Evolutionary conservation across 2,113 vertebrate genomes (phyloP), one percentile per base, ranked within the genome.

Genomic region (Strigops habroptila): DNA sequence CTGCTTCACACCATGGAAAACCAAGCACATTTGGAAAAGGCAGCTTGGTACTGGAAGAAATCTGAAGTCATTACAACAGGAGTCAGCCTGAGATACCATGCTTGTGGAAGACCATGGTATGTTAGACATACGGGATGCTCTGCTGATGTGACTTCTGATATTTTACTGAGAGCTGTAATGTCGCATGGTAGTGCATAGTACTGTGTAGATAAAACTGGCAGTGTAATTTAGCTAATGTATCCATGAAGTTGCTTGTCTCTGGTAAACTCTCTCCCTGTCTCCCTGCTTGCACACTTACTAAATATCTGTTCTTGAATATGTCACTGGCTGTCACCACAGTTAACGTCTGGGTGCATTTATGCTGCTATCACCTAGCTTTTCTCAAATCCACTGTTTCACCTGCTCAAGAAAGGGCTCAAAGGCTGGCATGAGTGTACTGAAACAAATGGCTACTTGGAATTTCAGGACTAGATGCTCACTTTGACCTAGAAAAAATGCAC

Each of bases 191-290:
- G 11, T 31, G 16, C 31, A 18, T 17, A 60, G 30, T 6, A 33
- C n/a, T 28, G 10, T 24, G 18, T 22, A n/a, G 19, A 11, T 52
- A 64, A 30, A 88, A 48, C 18, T 51, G 12, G 6, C 27, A 39
- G 15, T 1, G 0, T 31, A n/a, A n/a, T 6, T 49, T 44, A 51
- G 30, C 12, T 63, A 81, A 41, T 0, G 0, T 24, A 25, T 69
- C 13, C 51, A 82, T 37, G 10, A 65, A 70, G 49, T 18, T 48
- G 4, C 28, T 75, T 70, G 16, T 51, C 27, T 83, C 15, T 63
- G 30, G 4, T 27, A 69, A 73, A 62, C 9, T 78, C 14, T 90
- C 37, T 74, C 41, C 13, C 14, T 51, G 21, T 39, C 60, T 73
- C 30, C 14, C 43, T 78, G 18, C 12, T 48, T 75, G 30, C 9